phyloP scores from a whole-genome alignment of 64 coral and sea anemone genomes.

The Actinia equina region DNA sequence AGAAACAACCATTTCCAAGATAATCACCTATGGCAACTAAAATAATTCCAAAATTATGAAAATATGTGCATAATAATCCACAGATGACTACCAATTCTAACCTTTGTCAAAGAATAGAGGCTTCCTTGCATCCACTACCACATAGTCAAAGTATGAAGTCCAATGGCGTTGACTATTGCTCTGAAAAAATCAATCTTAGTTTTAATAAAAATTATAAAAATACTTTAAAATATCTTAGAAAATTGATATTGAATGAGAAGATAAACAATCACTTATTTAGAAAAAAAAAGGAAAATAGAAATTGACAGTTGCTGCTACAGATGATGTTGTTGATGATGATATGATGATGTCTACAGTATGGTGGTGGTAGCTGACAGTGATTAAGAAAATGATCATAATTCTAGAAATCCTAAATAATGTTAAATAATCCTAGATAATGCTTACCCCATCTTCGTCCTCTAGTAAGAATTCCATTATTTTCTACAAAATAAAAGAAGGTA shows the following conservation, averaged over 20 bases:
- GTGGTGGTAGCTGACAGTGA: too few relatives aligned
- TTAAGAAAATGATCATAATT: neutral
- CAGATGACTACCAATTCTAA: neutral
- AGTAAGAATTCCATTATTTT: conserved; percentile 93
- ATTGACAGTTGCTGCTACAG: too few relatives aligned
- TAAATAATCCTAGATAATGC: too few relatives aligned
- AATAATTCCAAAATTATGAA: neutral
- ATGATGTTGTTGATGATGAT: too few relatives aligned
- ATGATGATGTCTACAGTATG: too few relatives aligned
- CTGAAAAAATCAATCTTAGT: neutral
- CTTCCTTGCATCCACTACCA: conserved; percentile 94
- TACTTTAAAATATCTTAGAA: too few relatives aligned
- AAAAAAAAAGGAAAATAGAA: too few relatives aligned
- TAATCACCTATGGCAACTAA: neutral
- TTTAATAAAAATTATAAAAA: too few relatives aligned
- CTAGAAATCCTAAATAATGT: neutral
- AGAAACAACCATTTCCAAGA: too few relatives aligned
- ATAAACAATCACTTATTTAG: too few relatives aligned
- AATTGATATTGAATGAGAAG: too few relatives aligned
- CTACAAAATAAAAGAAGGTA: conserved; percentile 24
- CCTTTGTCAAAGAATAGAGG: conserved; percentile 99
- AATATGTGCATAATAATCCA: neutral
- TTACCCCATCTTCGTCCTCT: conserved; percentile 64
- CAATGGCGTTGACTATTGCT: conserved; percentile 17
- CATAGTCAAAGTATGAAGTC: conserved; percentile 96